Evolutionary conservation across 2,888 invertebrate species (phyloP).

Genomic region (Leucozona laternaria): DNA sequence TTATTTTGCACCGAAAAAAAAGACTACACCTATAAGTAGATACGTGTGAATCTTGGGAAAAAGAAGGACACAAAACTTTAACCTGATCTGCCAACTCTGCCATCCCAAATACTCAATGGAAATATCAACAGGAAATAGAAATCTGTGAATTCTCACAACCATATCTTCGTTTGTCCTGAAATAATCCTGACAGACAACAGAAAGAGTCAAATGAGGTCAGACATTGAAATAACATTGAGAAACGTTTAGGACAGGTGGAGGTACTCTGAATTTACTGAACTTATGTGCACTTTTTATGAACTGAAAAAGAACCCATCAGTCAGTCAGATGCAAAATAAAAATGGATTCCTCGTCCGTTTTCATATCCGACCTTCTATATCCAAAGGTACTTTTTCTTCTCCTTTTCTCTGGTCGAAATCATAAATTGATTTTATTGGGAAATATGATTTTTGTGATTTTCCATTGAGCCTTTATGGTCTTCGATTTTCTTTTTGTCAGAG

Average conservation of each 20-base stretch:
- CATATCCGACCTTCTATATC: too few relatives aligned
- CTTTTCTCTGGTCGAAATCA: slow-evolving; percentile 17
- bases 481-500: slow-evolving; percentile 26
- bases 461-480: slow-evolving; percentile 41
- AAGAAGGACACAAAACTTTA: not conserved
- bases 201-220: slow-evolving; percentile 69
- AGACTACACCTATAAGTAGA: not conserved
- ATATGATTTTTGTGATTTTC: slow-evolving; percentile 55
- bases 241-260: slow-evolving; percentile 12
- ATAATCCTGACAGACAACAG: slow-evolving; percentile 61
- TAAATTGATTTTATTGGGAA: slow-evolving; percentile 66
- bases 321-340: slow-evolving; percentile 37
- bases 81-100: not conserved
- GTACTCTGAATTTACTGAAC: not conserved
- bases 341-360: slow-evolving; percentile 6
- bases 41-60: slow-evolving; percentile 36
- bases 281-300: not conserved
- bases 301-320: slow-evolving; percentile 15
- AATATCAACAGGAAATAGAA: slow-evolving; percentile 68
- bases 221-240: slow-evolving; percentile 27
- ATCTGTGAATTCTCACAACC: slow-evolving; percentile 44
- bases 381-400: not conserved
- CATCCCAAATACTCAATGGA: slow-evolving; percentile 12
- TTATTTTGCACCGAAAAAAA: not conserved
- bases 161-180: slow-evolving; percentile 31